A percentile compares a stretch with the other conserved stretches of the same genome.
Evolutionary conservation across 2,888 invertebrate species (phyloP).

Genomic region (Eudemis profundana): DNA sequence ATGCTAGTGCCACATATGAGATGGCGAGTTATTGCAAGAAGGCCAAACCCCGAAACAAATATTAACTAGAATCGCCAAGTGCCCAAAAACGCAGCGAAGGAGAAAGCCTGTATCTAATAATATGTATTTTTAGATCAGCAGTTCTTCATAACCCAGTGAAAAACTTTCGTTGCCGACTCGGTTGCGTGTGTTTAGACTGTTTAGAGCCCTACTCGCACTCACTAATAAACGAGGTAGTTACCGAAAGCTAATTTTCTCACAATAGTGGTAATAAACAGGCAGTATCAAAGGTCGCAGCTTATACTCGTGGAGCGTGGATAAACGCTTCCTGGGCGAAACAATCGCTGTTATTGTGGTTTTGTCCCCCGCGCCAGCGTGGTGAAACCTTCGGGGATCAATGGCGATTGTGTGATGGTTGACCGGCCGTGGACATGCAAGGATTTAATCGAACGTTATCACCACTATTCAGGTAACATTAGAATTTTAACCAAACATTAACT

Average conservation of each 20-base stretch:
- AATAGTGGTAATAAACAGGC: conserved; percentile 54
- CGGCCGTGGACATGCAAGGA: conserved; percentile 46
- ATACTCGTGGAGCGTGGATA: conserved; percentile 72
- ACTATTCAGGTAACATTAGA: neutral
- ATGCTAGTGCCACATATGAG: no score
- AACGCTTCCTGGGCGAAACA: conserved; percentile 79
- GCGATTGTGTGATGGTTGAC: conserved; percentile 72
- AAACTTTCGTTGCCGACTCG: neutral
- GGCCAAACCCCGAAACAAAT: no score
- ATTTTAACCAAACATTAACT: neutral
- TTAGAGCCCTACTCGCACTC: conserved; percentile 5
- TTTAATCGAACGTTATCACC: conserved; percentile 20
- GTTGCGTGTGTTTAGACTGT: conserved; percentile 32
- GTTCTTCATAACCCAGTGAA: no score
- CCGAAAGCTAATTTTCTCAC: conserved; percentile 44
- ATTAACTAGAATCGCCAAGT: no score
- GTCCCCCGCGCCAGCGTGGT: conserved; percentile 62
- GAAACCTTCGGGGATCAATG: conserved; percentile 82
- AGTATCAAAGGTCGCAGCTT: conserved; percentile 61
- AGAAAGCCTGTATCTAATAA: no score
- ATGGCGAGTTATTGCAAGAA: no score
- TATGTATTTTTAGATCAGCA: no score
- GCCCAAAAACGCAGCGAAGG: no score
- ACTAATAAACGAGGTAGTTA: conserved; percentile 43
- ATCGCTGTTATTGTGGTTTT: conserved; percentile 71